Evolutionary conservation across 2,113 vertebrate species (phyloP), one percentile per base, ranked within the genome.

Genomic region (Pimephales promelas): DNA sequence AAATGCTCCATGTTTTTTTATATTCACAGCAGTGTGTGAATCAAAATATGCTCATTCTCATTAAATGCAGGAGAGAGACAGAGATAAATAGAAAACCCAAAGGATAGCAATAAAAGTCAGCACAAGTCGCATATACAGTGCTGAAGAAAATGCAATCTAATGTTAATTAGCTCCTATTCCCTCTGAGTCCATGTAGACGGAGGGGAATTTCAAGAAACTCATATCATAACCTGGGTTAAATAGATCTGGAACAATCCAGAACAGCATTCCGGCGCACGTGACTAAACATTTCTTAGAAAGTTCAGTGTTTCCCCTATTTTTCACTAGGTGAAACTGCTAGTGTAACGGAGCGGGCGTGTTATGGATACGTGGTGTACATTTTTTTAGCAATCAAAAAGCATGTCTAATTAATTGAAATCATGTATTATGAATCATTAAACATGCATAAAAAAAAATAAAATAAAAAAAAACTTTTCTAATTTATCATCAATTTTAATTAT

Each of bases 1-100:
- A 45, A 84, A 78, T 84, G 54, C 74, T 24, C 74, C 49, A 28
- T 61, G 64, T 36, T 68, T 28, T 70, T 70, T 84, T 76, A 84
- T 78, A 84, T 84, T 68, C 83, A 79, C 28, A 28, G 28, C 16
- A 34, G 49, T 16, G 34, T n/a, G 31, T 59, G 14, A 43, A 61
- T 72, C 75, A 84, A 54, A 79, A 79, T 20, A 14, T 34, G 64
- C 36, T 71, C 40, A 22, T 54, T 79, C 76, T 84, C 83, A 61
- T 84, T 84, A 84, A 72, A 79, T 61, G 64, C 52, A 31, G 54
- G 24, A 61, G 64, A 14, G 13, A 79, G 26, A 72, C 5, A n/a
- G 54, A 79, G 14, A 43, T 66, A 54, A 79, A 56, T 54, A 56
- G 64, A 71, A 61, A 84, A 61, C 73, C 10, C 45, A 59, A 40